Percentiles rank a stretch among this genome's conserved stretches.
phyloP scores from a whole-genome alignment of 2,113 vertebrate species.

The Hystrix brachyura region DNA sequence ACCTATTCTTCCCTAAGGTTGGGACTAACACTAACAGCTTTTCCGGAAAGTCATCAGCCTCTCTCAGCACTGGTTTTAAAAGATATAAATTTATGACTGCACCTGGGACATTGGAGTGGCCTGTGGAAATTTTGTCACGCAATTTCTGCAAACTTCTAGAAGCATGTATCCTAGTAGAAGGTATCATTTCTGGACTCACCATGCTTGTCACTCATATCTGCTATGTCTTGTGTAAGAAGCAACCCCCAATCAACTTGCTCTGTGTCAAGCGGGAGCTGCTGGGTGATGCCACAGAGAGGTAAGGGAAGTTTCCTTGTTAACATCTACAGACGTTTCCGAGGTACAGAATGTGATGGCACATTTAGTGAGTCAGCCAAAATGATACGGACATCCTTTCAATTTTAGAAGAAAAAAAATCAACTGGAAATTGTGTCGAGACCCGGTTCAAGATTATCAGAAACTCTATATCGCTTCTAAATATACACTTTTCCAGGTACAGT shows the following conservation, averaged over 20 bases:
- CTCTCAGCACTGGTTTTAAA: background rate
- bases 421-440: background rate
- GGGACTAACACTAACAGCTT: background rate
- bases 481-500: background rate
- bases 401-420: background rate
- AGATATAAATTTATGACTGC: background rate
- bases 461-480: background rate
- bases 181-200: background rate
- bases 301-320: background rate
- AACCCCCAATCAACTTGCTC: background rate
- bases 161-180: background rate
- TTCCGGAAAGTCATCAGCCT: background rate
- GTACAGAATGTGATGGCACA: background rate
- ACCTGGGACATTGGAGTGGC: background rate
- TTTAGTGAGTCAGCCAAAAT: background rate
- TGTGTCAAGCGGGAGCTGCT: background rate
- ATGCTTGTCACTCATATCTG: background rate
- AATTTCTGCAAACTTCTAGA: background rate
- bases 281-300: background rate
- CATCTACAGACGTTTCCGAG: background rate
- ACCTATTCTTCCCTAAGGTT: conserved; percentile 13
- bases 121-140: background rate
- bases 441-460: background rate
- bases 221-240: background rate
- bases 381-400: background rate